Percentiles rank a stretch among this genome's conserved stretches.
Conservation (phyloP, 2,888 invertebrate species). For the Galerucella pusilla region DNA sequence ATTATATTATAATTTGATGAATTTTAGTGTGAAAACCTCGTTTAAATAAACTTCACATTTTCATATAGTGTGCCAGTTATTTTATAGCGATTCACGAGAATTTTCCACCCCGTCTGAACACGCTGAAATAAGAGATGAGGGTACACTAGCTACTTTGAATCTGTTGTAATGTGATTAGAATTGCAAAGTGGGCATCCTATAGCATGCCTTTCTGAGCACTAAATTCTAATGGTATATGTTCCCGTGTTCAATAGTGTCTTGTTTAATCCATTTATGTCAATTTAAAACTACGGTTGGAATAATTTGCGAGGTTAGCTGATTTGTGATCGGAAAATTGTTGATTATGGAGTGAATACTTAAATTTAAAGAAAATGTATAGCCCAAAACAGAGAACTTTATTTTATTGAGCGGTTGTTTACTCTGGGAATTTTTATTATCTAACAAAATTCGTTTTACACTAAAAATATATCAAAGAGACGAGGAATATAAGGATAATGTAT, state of each 20-base stretch:
- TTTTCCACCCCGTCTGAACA: not conserved
- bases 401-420: too few species aligned
- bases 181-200: conserved; percentile 9
- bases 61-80: not conserved
- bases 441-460: too few species aligned
- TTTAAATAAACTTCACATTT: not conserved
- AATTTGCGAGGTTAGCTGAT: not conserved
- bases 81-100: not conserved
- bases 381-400: too few species aligned
- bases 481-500: too few species aligned
- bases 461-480: too few species aligned
- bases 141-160: conserved; percentile 8
- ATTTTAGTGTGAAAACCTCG: not conserved
- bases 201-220: conserved; percentile 15
- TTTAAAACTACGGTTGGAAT: not conserved
- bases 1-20: too few species aligned
- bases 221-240: conserved; percentile 7
- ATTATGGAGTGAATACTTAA: not conserved
- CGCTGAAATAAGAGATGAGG: not conserved
- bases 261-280: conserved; percentile 8
- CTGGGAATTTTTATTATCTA: too few species aligned
- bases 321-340: not conserved
- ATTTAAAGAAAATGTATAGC: too few species aligned
- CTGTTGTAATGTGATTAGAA: conserved; percentile 14
- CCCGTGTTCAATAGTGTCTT: conserved; percentile 7